Evolutionary conservation across 2,113 vertebrate species (phyloP), one percentile per base, ranked within the genome.

Genomic region (Nothobranchius kuhntae): DNA sequence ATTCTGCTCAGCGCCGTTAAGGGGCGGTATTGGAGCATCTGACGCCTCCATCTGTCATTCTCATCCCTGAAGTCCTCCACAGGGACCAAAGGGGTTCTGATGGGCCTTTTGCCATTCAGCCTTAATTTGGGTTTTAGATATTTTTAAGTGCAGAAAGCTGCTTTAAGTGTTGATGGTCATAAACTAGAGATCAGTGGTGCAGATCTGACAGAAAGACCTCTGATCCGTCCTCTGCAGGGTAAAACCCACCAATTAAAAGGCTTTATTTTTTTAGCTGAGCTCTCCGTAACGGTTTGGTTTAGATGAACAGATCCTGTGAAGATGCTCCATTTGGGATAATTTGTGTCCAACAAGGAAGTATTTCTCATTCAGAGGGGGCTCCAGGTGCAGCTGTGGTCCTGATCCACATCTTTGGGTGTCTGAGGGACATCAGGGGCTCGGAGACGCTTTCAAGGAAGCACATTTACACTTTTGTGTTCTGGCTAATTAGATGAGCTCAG

Each of bases 1-100:
- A 57, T 82, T 71, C 3, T 1, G 36, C 13, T 10, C 1, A 9
- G 1, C 1, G 63, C 73, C 90, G 73, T 73, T 77, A 71, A 89
- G 75, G 87, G 90, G 90, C 87, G 85, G 71, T 68, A 73, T 80
- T 68, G 82, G 38, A 57, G 61, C 84, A 83, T 61, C 60, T 61
- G 36, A 76, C 53, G n/a, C 6, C 4, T 38, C 47, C 10, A 5
- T 40, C 30, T 12, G 21, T 21, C 21, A 21, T 21, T 21, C 21
- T 21, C 21, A 21, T 21, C 21, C 21, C 21, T 21, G 21, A 21
- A 21, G 21, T n/a, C 57, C 45, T 21, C 15, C 65, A 62, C 55
- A 66, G 45, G 47, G 5, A 63, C 61, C 57, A 9, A n/a, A 60
- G 42, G 35, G 68, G 48, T 62, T 63, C 58, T 64, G 63, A 60